These are phyloP conservation scores for Acrossocheilus wenchowensis DNA, from an alignment of 2,797 vertebrate genomes.

Conservation along the genomic window DNA sequence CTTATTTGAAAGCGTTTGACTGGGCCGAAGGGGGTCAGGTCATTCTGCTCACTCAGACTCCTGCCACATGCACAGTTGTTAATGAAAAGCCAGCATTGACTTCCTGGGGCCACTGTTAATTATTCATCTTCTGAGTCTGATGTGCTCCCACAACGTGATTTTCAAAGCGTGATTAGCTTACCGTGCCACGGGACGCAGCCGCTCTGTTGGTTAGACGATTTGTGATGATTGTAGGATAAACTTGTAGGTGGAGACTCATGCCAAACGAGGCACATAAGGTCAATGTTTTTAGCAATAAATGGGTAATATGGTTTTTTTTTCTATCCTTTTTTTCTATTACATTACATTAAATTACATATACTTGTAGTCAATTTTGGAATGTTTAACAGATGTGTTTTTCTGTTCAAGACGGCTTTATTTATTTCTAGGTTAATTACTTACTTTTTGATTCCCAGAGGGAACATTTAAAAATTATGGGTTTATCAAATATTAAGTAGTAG, in stretches of 20 bases:
- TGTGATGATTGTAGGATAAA: not conserved
- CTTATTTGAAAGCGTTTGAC: conserved; percentile 1
- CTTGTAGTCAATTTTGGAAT: not conserved
- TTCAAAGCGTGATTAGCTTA: conserved; percentile 60
- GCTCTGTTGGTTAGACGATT: not conserved
- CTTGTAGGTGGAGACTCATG: not conserved
- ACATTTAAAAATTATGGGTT: not conserved
- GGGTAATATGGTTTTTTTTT: not conserved
- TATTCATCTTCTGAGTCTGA: conserved; percentile 64
- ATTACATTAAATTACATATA: not conserved
- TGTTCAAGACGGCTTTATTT: not conserved
- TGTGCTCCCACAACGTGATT: conserved; percentile 56
- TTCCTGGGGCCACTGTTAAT: conserved; percentile 67
- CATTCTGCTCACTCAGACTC: conserved; percentile 27
- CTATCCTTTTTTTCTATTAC: not conserved
- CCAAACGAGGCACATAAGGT: not conserved
- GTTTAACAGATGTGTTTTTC: not conserved
- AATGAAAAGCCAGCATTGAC: conserved; percentile 46
- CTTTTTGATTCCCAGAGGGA: not conserved
- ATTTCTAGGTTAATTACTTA: not conserved
- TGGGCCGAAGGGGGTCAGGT: conserved; percentile 81
- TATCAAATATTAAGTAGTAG: not conserved
- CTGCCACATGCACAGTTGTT: conserved; percentile 41
- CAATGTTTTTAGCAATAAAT: not conserved
- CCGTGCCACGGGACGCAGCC: conserved; percentile 55